Evolutionary conservation across 2,888 invertebrate genomes (phyloP).

Genomic region (Drosophila koepferae): DNA sequence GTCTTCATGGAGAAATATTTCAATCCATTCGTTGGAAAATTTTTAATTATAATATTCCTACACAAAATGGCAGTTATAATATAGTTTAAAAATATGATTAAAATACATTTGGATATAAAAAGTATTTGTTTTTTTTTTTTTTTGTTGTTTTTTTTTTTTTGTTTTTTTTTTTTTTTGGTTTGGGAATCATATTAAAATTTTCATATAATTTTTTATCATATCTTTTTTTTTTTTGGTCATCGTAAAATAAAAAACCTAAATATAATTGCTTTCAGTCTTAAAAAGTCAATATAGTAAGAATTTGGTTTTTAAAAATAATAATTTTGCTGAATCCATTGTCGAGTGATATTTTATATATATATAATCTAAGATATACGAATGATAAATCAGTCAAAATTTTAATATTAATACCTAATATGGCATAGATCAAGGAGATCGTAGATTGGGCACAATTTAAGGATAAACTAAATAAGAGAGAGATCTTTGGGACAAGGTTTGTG

Average conservation of each 20-base stretch:
- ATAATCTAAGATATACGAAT: slow-evolving; percentile 24
- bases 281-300: slow-evolving; percentile 49
- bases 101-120: slow-evolving; percentile 53
- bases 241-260: slow-evolving; percentile 46
- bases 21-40: slow-evolving; percentile 7
- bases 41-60: slow-evolving; percentile 8
- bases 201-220: background rate
- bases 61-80: slow-evolving; percentile 24
- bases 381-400: slow-evolving; percentile 57
- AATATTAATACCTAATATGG: slow-evolving; percentile 58
- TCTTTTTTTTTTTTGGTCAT: slow-evolving; percentile 31
- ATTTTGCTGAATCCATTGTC: slow-evolving; percentile 28
- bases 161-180: slow-evolving; percentile 58
- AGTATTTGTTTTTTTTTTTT: slow-evolving; percentile 44
- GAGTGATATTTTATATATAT: slow-evolving; percentile 8
- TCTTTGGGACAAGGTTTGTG: slow-evolving; percentile 36
- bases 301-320: slow-evolving; percentile 25
- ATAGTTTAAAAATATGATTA: slow-evolving; percentile 30
- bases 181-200: slow-evolving; percentile 52
- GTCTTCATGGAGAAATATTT: slow-evolving; percentile 33
- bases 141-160: slow-evolving; percentile 57
- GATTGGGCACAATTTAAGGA: slow-evolving; percentile 17
- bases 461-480: slow-evolving; percentile 43
- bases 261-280: slow-evolving; percentile 65
- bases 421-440: slow-evolving; percentile 57